Base-by-base conservation (phyloP, 2,888 invertebrate species). In the Parasteatoda lunata region DNA sequence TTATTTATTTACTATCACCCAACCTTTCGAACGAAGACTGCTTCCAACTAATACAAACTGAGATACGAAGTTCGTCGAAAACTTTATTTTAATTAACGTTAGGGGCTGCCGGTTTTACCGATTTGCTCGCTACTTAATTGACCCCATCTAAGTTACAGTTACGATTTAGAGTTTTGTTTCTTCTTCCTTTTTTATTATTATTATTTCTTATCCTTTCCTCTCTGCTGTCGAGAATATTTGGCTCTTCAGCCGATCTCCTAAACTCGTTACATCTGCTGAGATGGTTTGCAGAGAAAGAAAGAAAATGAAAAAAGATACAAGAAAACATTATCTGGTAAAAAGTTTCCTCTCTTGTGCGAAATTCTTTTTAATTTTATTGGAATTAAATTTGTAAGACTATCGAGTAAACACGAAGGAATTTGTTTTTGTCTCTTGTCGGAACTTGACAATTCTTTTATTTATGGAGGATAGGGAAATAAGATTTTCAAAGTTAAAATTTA, bases 31-130 rank as follows among this genome's bases (percentile, higher is more conserved):
- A 30, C n/a, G 15, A 30, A 15, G 68, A 45, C 15, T 45, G 15
- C 30, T 45, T 45, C 30, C 4, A 59, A 11, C 64, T 59, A 59
- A n/a, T 4, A 59, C 30, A 59, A 59, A 68, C 68, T 30, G n/a
- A 11, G 30, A 9, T 30, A 68, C 30, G 11, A 30, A 68, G 30
- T 30, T 68, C 13, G 71, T 64, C 47, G 64, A 70, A 71, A 66
- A 80, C 66, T 66, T 65, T 66, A 52, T 80, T 80, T 80, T 80
- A 80, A 80, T 80, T 80, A 80, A 71, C 79, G 64, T 64, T 71
- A 49, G 47, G 45, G n/a, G 11, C 45, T 65, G 13, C 13, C 13
- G 11, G 8, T 51, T 65, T 76, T 59, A 48, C 52, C 52, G 11
- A 48, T 79, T 49, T n/a, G 49, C 66, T 47, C 66, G 4, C 47